phyloP scores from a whole-genome alignment of 2,888 invertebrate species.

The Platynereis dumerilii region DNA sequence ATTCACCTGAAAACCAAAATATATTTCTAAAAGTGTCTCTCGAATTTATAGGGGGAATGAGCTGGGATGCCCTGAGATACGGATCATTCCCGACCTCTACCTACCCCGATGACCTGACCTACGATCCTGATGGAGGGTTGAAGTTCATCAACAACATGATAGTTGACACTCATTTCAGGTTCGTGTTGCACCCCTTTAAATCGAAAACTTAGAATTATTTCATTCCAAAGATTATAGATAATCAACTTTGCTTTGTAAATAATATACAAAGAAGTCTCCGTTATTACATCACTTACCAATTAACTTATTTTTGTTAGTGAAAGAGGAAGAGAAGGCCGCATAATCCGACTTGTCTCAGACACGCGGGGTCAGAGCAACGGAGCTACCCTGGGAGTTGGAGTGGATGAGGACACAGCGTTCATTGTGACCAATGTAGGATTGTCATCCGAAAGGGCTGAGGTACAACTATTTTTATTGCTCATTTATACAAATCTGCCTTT shows the following conservation, averaged over 20 bases:
- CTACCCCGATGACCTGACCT: conserved; percentile 37
- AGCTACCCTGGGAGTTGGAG: conserved; percentile 40
- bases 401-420: conserved; percentile 47
- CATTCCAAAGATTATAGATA: no score
- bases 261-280: no score
- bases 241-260: no score
- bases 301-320: conserved; percentile 38
- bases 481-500: no score
- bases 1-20: no score
- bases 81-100: conserved; percentile 34
- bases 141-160: conserved; percentile 42
- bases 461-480: no score
- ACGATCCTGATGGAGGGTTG: conserved; percentile 41
- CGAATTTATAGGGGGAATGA: conserved; percentile 39
- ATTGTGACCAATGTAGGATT: conserved; percentile 43
- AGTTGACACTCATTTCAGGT: conserved; percentile 48
- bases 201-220: no score
- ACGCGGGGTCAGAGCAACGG: conserved; percentile 37
- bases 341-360: conserved; percentile 44
- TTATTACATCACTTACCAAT: no score
- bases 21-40: no score
- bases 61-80: conserved; percentile 41
- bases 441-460: conserved; percentile 35
- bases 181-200: no score
- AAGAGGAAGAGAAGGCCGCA: conserved; percentile 46